Evolutionary conservation across 2,797 vertebrate genomes (phyloP).

Genomic region (Coracias cyanogaster): DNA sequence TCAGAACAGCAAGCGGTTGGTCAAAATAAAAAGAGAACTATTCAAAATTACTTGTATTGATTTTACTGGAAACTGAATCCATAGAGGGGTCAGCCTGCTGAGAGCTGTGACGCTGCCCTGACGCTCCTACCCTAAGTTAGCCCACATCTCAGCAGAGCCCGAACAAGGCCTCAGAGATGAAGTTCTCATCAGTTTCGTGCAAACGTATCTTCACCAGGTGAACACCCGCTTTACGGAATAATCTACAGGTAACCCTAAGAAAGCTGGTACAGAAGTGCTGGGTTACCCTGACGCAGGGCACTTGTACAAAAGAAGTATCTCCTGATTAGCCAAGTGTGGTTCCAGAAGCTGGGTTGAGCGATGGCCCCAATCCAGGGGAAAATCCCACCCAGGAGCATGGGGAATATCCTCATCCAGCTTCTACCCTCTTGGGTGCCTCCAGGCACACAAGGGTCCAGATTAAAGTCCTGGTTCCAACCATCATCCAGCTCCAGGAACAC

Average conservation of each 20-base stretch:
- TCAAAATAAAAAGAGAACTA: not conserved
- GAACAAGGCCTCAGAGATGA: not conserved
- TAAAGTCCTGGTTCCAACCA: not conserved
- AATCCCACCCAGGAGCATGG: not conserved
- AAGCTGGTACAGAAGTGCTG: not conserved
- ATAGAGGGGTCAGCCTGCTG: not conserved
- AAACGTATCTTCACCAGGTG: not conserved
- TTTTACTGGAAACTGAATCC: not conserved
- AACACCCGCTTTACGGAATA: not conserved
- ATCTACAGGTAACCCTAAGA: not conserved
- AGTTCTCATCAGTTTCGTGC: not conserved
- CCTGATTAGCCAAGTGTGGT: not conserved
- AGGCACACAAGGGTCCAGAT: not conserved
- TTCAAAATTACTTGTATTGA: not conserved
- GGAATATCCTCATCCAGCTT: not conserved
- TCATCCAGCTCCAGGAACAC: not conserved
- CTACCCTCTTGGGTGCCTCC: not conserved
- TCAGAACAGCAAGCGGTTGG: rapidly evolving
- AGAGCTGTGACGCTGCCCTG: not conserved
- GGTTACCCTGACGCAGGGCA: not conserved
- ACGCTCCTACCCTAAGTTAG: rapidly evolving
- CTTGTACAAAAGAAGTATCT: not conserved
- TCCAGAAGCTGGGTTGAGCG: not conserved
- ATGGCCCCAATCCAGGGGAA: not conserved
- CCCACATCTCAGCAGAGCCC: not conserved